Evolutionary conservation across 2,888 invertebrate species (phyloP), one percentile per base, ranked within the genome.

Genomic region (Isotomurus palustris): DNA sequence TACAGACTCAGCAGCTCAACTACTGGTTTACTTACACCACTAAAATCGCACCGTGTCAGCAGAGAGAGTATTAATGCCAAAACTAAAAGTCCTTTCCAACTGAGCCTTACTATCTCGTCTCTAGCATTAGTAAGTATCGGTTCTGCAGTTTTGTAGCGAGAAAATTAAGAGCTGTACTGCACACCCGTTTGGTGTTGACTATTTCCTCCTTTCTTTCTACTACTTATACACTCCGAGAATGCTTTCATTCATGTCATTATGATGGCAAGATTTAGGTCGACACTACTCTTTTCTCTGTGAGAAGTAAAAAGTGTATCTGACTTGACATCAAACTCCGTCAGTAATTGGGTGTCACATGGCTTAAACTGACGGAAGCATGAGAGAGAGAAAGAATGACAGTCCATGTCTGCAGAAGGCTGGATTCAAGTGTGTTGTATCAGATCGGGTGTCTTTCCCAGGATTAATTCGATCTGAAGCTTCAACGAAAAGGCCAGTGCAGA

Each of bases 311-410:
- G 12, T 22, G 22, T 43, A 43, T 43, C 43, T 22, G 43, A 43
- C 43, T 8, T 12, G 24, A 19, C 22, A 43, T 43, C 43, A 43
- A 24, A 43, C 24, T 19, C 22, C n/a, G n/a, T n/a, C n/a, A 24
- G 22, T 43, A 43, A 43, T 43, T 43, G 43, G 43, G 43, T 43
- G 22, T 43, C 43, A 43, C 43, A 43, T 24, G 5, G 19, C n/a
- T n/a, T n/a, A n/a, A n/a, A 43, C 24, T 22, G 24, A 43, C 43
- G 43, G 21, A 32, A 14, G 14, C 32, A n/a, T n/a, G 32, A 32
- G 8, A 10, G 32, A 32, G 8, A 38, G 19, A 17, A 38, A 38
- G 38, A 38, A 14, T 38, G 38, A 38, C 38, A 32, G 14, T 8
- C 14, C 32, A n/a, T n/a, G n/a, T n/a, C n/a, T n/a, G n/a, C n/a